Evolutionary conservation across 2,888 invertebrate species (phyloP), one percentile per base, ranked within the genome.

Genomic region (Drosophila maculinotata): DNA sequence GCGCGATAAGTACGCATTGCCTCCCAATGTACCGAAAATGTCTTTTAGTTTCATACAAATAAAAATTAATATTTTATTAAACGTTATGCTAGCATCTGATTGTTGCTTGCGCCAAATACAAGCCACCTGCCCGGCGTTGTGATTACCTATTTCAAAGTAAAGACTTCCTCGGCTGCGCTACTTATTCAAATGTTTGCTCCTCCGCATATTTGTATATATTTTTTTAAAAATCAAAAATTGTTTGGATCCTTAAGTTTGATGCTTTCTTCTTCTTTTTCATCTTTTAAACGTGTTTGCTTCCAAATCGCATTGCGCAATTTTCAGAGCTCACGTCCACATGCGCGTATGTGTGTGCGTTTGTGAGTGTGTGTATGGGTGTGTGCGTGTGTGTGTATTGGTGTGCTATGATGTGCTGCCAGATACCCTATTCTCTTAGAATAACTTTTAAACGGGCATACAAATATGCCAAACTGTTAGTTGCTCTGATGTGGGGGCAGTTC

Each of bases 21-120:
- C 47, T 44, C 63, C 48, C 69, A 69, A 70, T 66, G 74, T 66
- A 54, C 70, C 69, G 66, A 69, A 77, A 88, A 82, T 88, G 76
- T 82, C 77, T 80, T 83, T 80, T 84, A 81, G 88, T 81, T 78
- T 69, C 81, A 82, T 86, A 83, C 89, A 83, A 89, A 85, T 79
- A 81, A 88, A 84, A 36, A 63, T 51, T 45, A 31, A 58, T 48
- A 62, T 63, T 52, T 63, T 68, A 52, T 68, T 15, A 47, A 48
- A 47, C 54, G 45, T 56, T 47, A 60, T 60, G 35, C 36, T 17
- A n/a, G 15, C 17, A 38, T 26, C 26, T 7, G 17, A 31, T 31
- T 31, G 31, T n/a, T n/a, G n/a, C n/a, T n/a, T n/a, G n/a, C n/a
- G n/a, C n/a, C n/a, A n/a, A 31, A 12, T 5, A n/a, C 20, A 7